A percentile compares a stretch with the other conserved stretches of the same genome.
phyloP scores from a whole-genome alignment of 1,140 invertebrate genomes.

The Limonius californicus region DNA sequence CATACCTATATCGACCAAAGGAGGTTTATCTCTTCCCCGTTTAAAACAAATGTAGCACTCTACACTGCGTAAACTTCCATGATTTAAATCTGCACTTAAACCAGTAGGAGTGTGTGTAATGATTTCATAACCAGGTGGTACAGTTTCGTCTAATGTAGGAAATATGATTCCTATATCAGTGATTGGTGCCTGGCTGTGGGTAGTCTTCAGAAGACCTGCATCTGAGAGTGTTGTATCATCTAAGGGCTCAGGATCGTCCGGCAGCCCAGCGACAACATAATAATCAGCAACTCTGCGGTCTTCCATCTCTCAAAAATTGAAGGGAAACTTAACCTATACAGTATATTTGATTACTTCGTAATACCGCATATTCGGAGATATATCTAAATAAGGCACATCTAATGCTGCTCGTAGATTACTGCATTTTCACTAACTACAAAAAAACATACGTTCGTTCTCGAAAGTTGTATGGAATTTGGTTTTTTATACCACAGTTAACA shows the following conservation, averaged over 20 bases:
- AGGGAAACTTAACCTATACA: neutral
- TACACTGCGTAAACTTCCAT: conserved; percentile 89
- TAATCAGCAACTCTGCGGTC: conserved; percentile 85
- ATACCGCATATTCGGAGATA: conserved; percentile 2
- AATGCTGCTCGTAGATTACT: neutral
- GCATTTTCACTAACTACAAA: neutral
- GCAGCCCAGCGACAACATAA: conserved; percentile 95
- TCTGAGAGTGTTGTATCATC: conserved; percentile 79
- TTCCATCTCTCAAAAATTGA: conserved; percentile 57
- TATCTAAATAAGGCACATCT: conserved; percentile 4
- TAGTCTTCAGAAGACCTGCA: conserved; percentile 72
- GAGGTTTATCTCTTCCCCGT: conserved; percentile 90
- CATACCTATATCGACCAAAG: conserved; percentile 94
- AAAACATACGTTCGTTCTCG: neutral
- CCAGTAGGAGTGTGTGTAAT: conserved; percentile 85
- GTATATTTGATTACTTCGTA: neutral
- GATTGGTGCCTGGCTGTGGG: conserved; percentile 78
- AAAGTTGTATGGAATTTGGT: too few relatives aligned
- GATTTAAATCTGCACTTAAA: conserved; percentile 89
- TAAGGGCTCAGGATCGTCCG: conserved; percentile 71
- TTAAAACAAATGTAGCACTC: conserved; percentile 92
- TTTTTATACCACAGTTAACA: too few relatives aligned
- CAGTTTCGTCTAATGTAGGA: conserved; percentile 77
- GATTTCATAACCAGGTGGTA: conserved; percentile 75
- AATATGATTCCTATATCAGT: conserved; percentile 92